Evolutionary conservation across 92 coral and sea anemone genomes (phyloP).

Genomic region (Isaurus tuberculatus): DNA sequence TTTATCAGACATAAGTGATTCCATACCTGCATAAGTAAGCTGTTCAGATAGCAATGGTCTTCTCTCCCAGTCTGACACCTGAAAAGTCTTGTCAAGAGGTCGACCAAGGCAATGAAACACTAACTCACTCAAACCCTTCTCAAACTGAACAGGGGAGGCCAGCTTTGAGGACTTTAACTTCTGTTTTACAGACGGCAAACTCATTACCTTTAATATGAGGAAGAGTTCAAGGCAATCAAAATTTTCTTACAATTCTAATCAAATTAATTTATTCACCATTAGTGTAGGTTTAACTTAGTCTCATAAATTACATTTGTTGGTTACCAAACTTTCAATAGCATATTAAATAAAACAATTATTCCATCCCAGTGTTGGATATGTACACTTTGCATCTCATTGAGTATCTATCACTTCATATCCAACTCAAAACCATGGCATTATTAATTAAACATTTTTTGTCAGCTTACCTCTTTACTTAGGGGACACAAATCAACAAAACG

Average conservation of each 20-base stretch:
- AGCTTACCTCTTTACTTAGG: conserved; percentile 84
- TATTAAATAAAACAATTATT: too few relatives aligned
- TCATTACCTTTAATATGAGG: conserved; percentile 53
- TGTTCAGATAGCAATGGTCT: conserved; percentile 88
- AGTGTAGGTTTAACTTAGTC: too few relatives aligned
- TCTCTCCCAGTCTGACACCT: conserved; percentile 98
- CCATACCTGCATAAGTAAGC: conserved; percentile 88
- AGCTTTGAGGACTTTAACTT: conserved; percentile 59
- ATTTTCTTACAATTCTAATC: not conserved
- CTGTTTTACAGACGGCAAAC: conserved; percentile 69
- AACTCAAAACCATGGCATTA: too few relatives aligned
- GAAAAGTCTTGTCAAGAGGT: conserved; percentile 94
- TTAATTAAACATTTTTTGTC: too few relatives aligned
- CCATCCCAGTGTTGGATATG: too few relatives aligned
- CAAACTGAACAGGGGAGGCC: conserved; percentile 60
- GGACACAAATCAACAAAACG: conserved; percentile 97
- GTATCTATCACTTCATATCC: too few relatives aligned
- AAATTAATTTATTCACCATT: not conserved
- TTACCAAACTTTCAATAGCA: too few relatives aligned
- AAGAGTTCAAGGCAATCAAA: not conserved
- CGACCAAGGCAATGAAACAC: conserved; percentile 85
- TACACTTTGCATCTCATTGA: too few relatives aligned
- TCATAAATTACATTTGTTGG: too few relatives aligned
- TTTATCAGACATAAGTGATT: not conserved
- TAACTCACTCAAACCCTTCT: conserved; percentile 93